Conservation (phyloP, 2,113 vertebrate species). For the Apteryx mantelli region DNA sequence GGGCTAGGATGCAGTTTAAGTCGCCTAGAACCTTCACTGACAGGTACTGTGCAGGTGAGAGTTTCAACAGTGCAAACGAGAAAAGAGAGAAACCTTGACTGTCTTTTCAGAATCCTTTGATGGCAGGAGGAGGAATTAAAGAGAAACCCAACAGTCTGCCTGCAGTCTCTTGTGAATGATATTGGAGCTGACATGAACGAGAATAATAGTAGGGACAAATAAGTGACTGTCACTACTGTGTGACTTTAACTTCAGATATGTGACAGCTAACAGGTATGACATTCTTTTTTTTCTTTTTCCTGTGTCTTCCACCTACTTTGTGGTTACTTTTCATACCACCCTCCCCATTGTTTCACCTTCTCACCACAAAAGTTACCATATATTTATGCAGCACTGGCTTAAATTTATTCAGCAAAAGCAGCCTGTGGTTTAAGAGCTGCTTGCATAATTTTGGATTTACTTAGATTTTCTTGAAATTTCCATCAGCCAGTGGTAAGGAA, state of each 20-base stretch:
- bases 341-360: background rate
- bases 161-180: background rate
- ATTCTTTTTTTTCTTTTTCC: background rate
- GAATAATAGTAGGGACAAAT: background rate
- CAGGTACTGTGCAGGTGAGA: background rate
- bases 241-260: background rate
- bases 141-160: background rate
- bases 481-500: background rate
- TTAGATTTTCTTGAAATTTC: background rate
- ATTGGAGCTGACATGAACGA: background rate
- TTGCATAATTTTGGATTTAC: background rate
- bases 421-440: background rate
- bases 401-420: background rate
- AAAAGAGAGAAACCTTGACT: background rate
- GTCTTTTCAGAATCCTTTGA: background rate
- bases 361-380: background rate
- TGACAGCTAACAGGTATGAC: background rate
- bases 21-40: background rate
- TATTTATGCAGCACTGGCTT: background rate
- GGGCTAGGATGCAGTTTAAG: background rate
- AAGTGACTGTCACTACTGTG: background rate
- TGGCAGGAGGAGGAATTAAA: background rate
- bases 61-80: background rate
- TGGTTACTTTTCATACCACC: background rate
- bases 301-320: background rate